Evolutionary conservation across 1,140 invertebrate genomes (phyloP).

Genomic region (Anoplolepis gracilipes): DNA sequence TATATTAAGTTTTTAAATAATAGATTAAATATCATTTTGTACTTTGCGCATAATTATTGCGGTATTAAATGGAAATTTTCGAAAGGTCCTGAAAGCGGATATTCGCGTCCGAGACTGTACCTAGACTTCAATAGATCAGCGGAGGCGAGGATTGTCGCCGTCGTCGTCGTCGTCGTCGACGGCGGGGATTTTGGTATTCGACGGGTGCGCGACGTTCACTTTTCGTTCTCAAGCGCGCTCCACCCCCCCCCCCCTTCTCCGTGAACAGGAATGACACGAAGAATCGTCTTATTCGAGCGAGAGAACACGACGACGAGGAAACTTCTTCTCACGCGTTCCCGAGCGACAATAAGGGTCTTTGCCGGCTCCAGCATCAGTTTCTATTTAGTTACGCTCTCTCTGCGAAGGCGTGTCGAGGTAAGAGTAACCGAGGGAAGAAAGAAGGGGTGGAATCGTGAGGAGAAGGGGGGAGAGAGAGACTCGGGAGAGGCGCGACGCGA

Average conservation of each 20-base stretch:
- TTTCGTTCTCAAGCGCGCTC: constrained; percentile 72
- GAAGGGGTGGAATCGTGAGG: constrained; percentile 34
- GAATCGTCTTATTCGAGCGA: constrained; percentile 82
- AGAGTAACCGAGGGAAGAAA: constrained; percentile 71
- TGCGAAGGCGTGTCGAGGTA: constrained; percentile 72
- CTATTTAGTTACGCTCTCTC: constrained; percentile 80
- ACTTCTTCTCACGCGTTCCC: constrained; percentile 76
- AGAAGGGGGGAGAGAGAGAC: not conserved
- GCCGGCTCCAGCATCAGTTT: constrained; percentile 76
- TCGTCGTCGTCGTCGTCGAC: constrained; percentile 24
- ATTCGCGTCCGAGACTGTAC: constrained; percentile 3
- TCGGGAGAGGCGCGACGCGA: constrained; percentile 52
- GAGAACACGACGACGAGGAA: constrained; percentile 75
- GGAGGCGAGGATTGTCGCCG: constrained; percentile 24
- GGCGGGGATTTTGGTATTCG: constrained; percentile 79
- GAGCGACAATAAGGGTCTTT: constrained; percentile 79
- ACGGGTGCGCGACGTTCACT: constrained; percentile 77
- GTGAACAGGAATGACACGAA: constrained; percentile 77
- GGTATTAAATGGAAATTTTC: constrained; percentile 21
- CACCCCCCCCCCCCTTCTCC: constrained; percentile 26
- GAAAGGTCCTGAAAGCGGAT: constrained; percentile 7
- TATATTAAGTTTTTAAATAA: not conserved
- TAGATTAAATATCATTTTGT: not conserved
- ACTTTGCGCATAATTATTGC: not conserved
- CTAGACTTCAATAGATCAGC: constrained; percentile 44